Evolutionary conservation across 2,113 vertebrate species (phyloP).

Genomic region (Felis catus): DNA sequence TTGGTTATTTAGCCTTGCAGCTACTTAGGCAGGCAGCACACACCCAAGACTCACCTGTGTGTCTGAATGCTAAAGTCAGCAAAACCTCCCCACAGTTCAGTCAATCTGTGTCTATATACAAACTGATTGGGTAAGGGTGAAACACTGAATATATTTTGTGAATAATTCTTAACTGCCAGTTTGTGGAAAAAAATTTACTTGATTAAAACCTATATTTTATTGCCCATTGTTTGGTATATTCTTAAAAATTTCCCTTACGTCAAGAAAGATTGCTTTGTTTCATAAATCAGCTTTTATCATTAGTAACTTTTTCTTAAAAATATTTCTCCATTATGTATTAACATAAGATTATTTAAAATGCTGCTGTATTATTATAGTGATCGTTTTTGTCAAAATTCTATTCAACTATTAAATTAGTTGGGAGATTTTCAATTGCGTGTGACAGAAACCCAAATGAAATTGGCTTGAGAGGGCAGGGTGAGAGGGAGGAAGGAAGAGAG

Average conservation of each 20-base stretch:
- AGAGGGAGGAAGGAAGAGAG: background rate
- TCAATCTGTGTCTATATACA: background rate
- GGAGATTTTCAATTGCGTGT: background rate
- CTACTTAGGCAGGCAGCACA: background rate
- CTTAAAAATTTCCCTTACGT: background rate
- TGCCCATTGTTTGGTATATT: background rate
- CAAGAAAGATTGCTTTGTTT: background rate
- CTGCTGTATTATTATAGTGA: background rate
- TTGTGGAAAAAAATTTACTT: background rate
- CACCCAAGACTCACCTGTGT: background rate
- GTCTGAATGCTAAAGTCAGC: background rate
- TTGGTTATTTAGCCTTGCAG: background rate
- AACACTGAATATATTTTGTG: background rate
- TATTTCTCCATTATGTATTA: background rate
- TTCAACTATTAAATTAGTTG: background rate
- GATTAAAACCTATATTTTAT: background rate
- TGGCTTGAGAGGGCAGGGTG: background rate
- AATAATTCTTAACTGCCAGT: background rate
- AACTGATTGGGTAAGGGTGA: background rate
- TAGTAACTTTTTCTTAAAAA: background rate
- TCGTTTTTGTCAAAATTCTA: background rate
- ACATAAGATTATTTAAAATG: background rate
- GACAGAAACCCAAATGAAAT: background rate
- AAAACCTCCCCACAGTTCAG: background rate
- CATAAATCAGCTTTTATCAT: background rate